These are phyloP conservation scores for Apolygus lucorum DNA, from an alignment of 1,140 invertebrate species.

Conservation along the genomic window DNA sequence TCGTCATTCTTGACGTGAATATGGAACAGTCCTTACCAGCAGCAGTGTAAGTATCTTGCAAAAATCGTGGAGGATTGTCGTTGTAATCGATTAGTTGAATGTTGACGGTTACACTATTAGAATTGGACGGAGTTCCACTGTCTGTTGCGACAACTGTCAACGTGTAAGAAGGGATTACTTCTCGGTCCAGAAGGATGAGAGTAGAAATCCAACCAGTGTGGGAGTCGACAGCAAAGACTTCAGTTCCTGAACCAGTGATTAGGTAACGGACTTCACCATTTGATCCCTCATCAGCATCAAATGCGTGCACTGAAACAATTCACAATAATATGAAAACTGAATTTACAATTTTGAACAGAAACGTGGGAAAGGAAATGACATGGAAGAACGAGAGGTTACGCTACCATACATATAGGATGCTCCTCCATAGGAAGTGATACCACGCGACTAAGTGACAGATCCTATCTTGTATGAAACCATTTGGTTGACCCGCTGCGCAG, in stretches of 20 bases:
- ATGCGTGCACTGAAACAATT: constrained; percentile 57
- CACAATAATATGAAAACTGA: no score
- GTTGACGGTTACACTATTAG: constrained; percentile 59
- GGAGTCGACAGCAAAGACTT: constrained; percentile 70
- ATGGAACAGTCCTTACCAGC: constrained; percentile 31
- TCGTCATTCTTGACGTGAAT: no score
- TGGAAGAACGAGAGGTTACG: no score
- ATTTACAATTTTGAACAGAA: no score
- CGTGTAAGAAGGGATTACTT: constrained; percentile 60
- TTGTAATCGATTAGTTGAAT: constrained; percentile 59
- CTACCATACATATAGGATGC: no score
- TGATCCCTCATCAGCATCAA: constrained; percentile 70
- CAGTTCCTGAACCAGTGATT: constrained; percentile 49
- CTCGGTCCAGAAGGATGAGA: constrained; percentile 65
- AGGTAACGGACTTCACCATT: constrained; percentile 76
- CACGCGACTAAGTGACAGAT: no score
- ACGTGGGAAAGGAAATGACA: no score
- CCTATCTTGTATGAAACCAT: no score
- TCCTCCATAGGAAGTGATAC: no score
- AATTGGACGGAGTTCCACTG: constrained; percentile 68
- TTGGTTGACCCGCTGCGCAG: no score
- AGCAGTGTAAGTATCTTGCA: constrained; percentile 57
- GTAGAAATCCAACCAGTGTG: constrained; percentile 79
- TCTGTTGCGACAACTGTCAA: constrained; percentile 63
- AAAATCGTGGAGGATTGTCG: constrained; percentile 33